Evolutionary conservation across 1,140 invertebrate genomes (phyloP).

Genomic region (Cephus cinctus): DNA sequence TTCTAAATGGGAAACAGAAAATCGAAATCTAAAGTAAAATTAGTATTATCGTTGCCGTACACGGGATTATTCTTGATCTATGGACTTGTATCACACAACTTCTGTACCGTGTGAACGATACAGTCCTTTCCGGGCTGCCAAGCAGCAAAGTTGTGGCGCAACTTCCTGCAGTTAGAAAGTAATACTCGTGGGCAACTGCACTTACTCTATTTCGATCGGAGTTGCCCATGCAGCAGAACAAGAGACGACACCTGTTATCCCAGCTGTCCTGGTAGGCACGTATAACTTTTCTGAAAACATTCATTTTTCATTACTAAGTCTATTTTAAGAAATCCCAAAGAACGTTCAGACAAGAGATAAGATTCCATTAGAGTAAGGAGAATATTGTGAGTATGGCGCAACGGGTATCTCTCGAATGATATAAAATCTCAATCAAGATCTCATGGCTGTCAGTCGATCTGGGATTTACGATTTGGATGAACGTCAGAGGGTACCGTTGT

Average conservation of each 20-base stretch:
- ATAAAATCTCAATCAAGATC: too few species aligned
- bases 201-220: conserved; percentile 73
- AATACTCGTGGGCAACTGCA: conserved; percentile 7
- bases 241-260: conserved; percentile 79
- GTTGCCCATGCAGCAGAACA: conserved; percentile 85
- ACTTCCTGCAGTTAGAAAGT: too few species aligned
- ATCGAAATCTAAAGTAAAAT: too few species aligned
- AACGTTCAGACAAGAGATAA: conserved; percentile 1
- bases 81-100: too few species aligned
- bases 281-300: conserved; percentile 75
- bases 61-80: too few species aligned
- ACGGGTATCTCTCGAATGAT: too few species aligned
- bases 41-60: too few species aligned
- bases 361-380: background rate
- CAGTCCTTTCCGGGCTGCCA: too few species aligned
- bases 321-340: background rate
- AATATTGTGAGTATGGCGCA: too few species aligned
- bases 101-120: too few species aligned
- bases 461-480: background rate
- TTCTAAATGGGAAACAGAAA: conserved; percentile 61
- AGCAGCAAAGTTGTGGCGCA: too few species aligned
- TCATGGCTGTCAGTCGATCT: too few species aligned
- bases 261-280: conserved; percentile 88
- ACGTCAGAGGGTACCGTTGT: conserved; percentile 65
- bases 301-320: background rate